Percentiles rank a stretch among this genome's conserved stretches.
Evolutionary conservation across 2,888 invertebrate species (phyloP).

Genomic region (Alsophila aescularia): DNA sequence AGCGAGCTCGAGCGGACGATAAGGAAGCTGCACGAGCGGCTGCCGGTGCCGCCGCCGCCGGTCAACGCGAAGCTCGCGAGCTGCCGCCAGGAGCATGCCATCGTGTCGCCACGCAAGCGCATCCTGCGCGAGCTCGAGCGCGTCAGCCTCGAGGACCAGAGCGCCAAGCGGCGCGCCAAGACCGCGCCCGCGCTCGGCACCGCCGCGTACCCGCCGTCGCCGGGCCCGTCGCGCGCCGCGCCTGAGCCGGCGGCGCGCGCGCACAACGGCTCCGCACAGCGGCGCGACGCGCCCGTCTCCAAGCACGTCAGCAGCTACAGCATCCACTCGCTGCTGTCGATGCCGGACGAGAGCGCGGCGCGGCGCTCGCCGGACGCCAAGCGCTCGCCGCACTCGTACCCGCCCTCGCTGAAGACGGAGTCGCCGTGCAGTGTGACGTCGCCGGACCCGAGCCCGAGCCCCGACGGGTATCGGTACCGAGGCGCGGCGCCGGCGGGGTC

Average conservation of each 20-base stretch:
- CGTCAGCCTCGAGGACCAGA: constrained; percentile 88
- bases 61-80: constrained; percentile 74
- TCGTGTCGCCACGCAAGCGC: constrained; percentile 93
- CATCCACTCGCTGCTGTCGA: constrained; percentile 92
- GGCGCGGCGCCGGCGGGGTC: constrained; percentile 65
- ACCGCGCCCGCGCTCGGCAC: constrained; percentile 74
- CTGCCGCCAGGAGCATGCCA: constrained; percentile 80
- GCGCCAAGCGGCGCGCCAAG: constrained; percentile 85
- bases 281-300: constrained; percentile 53
- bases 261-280: constrained; percentile 51
- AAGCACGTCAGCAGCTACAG: constrained; percentile 90
- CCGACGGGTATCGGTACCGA: constrained; percentile 72
- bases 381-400: constrained; percentile 72
- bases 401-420: constrained; percentile 68
- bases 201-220: constrained; percentile 59
- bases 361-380: constrained; percentile 67
- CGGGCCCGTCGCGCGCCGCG: constrained; percentile 44
- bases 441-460: constrained; percentile 74
- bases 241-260: constrained; percentile 56
- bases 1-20: constrained; percentile 65
- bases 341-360: constrained; percentile 79
- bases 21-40: constrained; percentile 68
- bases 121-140: constrained; percentile 92
- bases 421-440: constrained; percentile 70
- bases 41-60: constrained; percentile 61